Percentiles rank a stretch among this genome's conserved stretches.
Conservation (phyloP, 2,113 vertebrate species). For the Gallinago paraguaiae region DNA sequence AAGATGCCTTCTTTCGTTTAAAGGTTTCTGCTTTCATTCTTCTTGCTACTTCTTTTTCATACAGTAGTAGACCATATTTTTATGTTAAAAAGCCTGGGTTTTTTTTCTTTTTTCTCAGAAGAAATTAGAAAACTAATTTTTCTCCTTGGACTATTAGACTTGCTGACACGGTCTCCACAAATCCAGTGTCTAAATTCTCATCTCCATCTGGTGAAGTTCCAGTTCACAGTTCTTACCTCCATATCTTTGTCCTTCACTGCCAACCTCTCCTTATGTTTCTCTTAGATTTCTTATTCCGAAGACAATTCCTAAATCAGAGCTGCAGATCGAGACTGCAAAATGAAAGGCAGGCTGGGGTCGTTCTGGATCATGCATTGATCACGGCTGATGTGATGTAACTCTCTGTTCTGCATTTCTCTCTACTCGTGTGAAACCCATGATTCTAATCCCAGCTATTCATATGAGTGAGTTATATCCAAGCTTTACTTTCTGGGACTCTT, state of each 20-base stretch:
- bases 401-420: background rate
- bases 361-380: background rate
- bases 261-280: conserved; percentile 47
- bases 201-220: conserved; percentile 48
- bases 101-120: background rate
- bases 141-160: background rate
- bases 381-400: background rate
- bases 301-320: background rate
- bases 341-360: background rate
- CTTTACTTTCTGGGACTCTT: conserved; percentile 8
- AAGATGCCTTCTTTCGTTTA: conserved; percentile 53
- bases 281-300: background rate
- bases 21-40: conserved; percentile 34
- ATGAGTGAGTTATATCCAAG: background rate
- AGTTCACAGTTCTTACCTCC: conserved; percentile 43
- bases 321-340: background rate
- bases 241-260: conserved; percentile 11
- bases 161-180: background rate
- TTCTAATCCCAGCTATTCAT: conserved; percentile 33
- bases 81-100: background rate
- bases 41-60: background rate
- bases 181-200: background rate
- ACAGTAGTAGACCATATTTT: background rate
- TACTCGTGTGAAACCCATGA: background rate
- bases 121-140: background rate